Conservation (phyloP, 1,140 invertebrate genomes). For the Drosophila cardini region DNA sequence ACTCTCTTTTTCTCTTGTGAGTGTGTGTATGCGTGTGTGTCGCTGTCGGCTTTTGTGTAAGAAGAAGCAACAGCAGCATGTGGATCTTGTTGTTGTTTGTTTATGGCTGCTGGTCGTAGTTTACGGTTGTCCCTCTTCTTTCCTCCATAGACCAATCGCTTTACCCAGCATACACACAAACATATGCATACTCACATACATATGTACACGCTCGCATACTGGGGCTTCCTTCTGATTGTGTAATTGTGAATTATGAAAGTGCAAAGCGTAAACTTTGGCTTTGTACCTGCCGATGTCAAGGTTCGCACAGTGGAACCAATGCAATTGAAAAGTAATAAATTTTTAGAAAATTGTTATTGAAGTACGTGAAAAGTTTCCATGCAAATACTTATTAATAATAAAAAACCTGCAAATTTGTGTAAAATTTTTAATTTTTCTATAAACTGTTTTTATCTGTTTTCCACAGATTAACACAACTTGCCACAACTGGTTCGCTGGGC, state of each 20-base stretch:
- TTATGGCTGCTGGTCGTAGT: constrained; percentile 16
- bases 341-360: too few species aligned
- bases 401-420: too few species aligned
- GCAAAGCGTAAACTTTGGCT: constrained; percentile 40
- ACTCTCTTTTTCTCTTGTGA: not conserved
- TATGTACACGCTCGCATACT: constrained; percentile 5
- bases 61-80: constrained; percentile 1
- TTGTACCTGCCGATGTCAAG: constrained; percentile 32
- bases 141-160: not conserved
- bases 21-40: not conserved
- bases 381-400: too few species aligned
- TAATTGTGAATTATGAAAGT: constrained; percentile 53
- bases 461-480: constrained; percentile 58
- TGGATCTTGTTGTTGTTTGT: constrained; percentile 35
- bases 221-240: constrained; percentile 48
- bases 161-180: not conserved
- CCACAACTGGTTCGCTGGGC: constrained; percentile 48
- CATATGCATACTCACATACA: constrained; percentile 11
- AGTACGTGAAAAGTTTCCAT: too few species aligned
- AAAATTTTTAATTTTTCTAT: too few species aligned
- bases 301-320: constrained; percentile 23
- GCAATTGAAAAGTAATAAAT: too few species aligned
- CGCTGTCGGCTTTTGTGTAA: constrained; percentile 2
- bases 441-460: constrained; percentile 1
- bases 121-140: not conserved